Evolutionary conservation across 2,797 vertebrate species (phyloP).

Genomic region (Poecilia wingei): DNA sequence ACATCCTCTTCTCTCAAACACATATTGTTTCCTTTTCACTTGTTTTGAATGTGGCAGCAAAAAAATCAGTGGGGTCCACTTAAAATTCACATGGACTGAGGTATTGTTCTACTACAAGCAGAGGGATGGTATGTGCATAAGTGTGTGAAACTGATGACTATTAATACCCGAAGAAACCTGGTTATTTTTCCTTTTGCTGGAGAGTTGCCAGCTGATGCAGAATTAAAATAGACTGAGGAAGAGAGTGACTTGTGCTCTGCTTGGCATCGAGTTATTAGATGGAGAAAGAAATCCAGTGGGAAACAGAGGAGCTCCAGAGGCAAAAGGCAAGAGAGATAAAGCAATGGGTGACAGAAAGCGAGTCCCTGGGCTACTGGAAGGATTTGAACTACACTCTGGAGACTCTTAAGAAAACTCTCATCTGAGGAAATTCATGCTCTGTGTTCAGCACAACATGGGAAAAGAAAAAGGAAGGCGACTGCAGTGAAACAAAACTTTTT

Average conservation of each 20-base stretch:
- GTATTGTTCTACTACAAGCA: conserved; percentile 66
- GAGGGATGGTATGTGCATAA: conserved; percentile 26
- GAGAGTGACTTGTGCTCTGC: conserved; percentile 79
- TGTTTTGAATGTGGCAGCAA: conserved; percentile 57
- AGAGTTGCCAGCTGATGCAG: conserved; percentile 40
- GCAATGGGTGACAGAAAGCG: conserved; percentile 34
- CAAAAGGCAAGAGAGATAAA: conserved; percentile 39
- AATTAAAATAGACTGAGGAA: conserved; percentile 50
- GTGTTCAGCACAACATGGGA: conserved; percentile 19
- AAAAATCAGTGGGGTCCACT: conserved; percentile 63
- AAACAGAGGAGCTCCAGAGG: conserved; percentile 28
- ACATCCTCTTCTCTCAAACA: conserved; percentile 76
- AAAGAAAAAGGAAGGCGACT: conserved; percentile 22
- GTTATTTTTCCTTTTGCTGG: conserved; percentile 63
- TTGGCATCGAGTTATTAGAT: conserved; percentile 75
- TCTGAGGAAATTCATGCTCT: conserved; percentile 36
- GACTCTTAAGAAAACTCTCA: conserved; percentile 41
- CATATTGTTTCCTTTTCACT: conserved; percentile 73
- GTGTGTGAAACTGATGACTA: conserved; percentile 67
- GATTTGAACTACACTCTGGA: conserved; percentile 37
- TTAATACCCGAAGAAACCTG: conserved; percentile 73
- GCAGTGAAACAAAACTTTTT: conserved; percentile 41
- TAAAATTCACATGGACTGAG: conserved; percentile 63
- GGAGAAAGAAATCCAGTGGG: conserved; percentile 41
- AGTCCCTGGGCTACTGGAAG: conserved; percentile 40